Conservation (phyloP, 2,113 vertebrate genomes). For the Grammomys dolichurus region DNA sequence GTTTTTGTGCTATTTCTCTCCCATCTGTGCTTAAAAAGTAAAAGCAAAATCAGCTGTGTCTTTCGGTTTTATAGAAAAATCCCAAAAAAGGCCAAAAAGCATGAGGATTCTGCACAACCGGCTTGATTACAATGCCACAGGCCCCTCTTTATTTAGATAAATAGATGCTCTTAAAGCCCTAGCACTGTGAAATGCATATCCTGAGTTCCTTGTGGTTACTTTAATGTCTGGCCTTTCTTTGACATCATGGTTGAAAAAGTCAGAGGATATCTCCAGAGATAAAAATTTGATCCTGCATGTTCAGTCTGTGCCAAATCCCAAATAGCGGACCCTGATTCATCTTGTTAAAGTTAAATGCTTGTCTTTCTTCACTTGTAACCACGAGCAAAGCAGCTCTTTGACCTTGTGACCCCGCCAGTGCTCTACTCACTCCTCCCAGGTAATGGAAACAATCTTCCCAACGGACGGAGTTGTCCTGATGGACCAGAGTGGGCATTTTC, state of each 20-base stretch:
- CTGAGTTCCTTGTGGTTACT: conserved; percentile 71
- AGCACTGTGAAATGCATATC: conserved; percentile 66
- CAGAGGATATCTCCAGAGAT: conserved; percentile 74
- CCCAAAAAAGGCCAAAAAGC: conserved; percentile 66
- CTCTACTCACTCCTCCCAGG: not conserved
- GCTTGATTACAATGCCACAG: conserved; percentile 69
- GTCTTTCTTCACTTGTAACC: conserved; percentile 56
- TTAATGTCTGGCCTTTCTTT: conserved; percentile 79
- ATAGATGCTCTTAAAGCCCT: conserved; percentile 72
- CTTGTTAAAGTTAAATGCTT: conserved; percentile 72
- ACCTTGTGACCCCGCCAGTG: not conserved
- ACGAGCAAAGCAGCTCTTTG: not conserved
- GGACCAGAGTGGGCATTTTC: fast-evolving
- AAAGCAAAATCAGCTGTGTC: conserved; percentile 38
- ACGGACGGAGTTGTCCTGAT: not conserved
- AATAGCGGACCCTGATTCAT: conserved; percentile 73
- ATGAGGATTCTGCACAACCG: conserved; percentile 58
- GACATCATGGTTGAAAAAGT: conserved; percentile 53
- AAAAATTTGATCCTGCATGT: conserved; percentile 71
- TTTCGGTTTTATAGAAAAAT: conserved; percentile 56
- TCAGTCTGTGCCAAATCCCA: conserved; percentile 68
- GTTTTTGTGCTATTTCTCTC: conserved; percentile 60
- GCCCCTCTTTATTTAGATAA: conserved; percentile 38
- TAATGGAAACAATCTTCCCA: not conserved
- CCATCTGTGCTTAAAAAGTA: conserved; percentile 62